Percentiles rank a stretch among this genome's conserved stretches.
phyloP scores from a whole-genome alignment of 2,797 vertebrate genomes.

The Pangasius macronema region DNA sequence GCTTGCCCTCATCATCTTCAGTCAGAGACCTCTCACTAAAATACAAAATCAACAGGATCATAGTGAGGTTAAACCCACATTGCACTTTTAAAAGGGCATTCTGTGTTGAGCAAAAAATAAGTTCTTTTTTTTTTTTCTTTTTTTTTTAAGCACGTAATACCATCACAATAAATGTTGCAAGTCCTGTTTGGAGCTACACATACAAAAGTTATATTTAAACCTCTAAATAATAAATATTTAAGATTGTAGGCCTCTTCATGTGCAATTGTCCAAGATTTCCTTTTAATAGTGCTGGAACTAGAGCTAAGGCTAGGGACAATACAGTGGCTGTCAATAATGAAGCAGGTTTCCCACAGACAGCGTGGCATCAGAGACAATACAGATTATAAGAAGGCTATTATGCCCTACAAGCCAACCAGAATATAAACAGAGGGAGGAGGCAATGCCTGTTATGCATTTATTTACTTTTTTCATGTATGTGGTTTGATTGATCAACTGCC shows the following conservation, averaged over 20 bases:
- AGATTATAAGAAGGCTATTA: constrained; percentile 1
- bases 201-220: background rate
- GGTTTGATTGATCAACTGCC: constrained; percentile 16
- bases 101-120: background rate
- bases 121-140: background rate
- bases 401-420: background rate
- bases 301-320: background rate
- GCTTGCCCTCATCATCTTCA: constrained; percentile 18
- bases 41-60: constrained; percentile 16
- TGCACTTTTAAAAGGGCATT: constrained; percentile 6
- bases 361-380: background rate
- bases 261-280: background rate
- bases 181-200: background rate
- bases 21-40: constrained; percentile 8
- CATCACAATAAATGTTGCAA: too few species aligned
- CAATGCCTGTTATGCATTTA: background rate
- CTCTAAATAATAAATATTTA: background rate
- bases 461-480: constrained; percentile 16
- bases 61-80: background rate
- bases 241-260: background rate
- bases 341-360: constrained; percentile 20
- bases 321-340: background rate
- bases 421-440: constrained; percentile 10
- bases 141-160: background rate
- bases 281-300: background rate